Conservation (phyloP, 2,113 vertebrate species). For the Ciconia boyciana region DNA sequence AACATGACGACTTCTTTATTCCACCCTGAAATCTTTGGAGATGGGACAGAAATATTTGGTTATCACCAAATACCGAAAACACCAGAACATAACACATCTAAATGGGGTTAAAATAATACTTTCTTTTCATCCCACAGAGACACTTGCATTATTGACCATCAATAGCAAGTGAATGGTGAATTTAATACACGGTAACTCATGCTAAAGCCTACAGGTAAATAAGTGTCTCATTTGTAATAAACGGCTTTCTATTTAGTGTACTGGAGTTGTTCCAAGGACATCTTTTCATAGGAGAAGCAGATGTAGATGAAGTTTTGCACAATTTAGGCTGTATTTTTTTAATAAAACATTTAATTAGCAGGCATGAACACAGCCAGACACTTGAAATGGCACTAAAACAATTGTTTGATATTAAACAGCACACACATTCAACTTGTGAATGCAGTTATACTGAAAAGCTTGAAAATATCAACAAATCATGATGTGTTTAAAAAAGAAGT, state of each 20-base stretch:
- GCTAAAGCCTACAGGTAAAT: slow-evolving; percentile 75
- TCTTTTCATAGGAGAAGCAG: slow-evolving; percentile 78
- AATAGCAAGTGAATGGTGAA: slow-evolving; percentile 49
- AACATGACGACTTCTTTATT: not conserved
- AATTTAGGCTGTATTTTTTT: slow-evolving; percentile 70
- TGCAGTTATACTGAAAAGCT: slow-evolving; percentile 71
- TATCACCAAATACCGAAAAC: not conserved
- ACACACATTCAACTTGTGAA: slow-evolving; percentile 72
- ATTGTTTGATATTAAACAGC: slow-evolving; percentile 77
- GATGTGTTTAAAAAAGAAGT: slow-evolving; percentile 67
- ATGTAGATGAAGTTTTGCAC: slow-evolving; percentile 81
- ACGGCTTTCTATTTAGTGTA: slow-evolving; percentile 69
- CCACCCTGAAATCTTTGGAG: not conserved
- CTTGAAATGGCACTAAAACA: slow-evolving; percentile 79
- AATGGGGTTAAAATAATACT: not conserved
- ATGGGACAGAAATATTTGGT: not conserved
- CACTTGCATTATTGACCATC: slow-evolving; percentile 35
- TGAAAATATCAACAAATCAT: slow-evolving; percentile 75
- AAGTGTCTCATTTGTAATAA: slow-evolving; percentile 66
- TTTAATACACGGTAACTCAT: slow-evolving; percentile 55
- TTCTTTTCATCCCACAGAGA: slow-evolving; percentile 15
- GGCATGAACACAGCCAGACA: slow-evolving; percentile 71
- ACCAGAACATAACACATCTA: not conserved
- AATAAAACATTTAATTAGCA: slow-evolving; percentile 82
- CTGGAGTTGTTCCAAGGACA: slow-evolving; percentile 83